Evolutionary conservation across 1,140 invertebrate species (phyloP).

Genomic region (Asobara japonica): DNA sequence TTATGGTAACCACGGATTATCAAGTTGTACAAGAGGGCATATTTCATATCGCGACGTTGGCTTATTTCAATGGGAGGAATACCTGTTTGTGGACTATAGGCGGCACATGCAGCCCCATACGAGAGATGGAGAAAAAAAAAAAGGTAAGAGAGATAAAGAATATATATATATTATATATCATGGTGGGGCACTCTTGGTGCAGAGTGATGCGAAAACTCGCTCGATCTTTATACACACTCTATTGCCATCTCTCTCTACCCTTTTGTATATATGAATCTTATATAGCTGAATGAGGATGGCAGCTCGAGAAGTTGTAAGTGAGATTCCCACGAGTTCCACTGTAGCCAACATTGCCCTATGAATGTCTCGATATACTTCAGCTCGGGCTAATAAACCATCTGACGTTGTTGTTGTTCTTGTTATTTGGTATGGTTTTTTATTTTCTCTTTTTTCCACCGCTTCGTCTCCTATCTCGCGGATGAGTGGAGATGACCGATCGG

Average conservation of each 20-base stretch:
- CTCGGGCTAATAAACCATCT: background rate
- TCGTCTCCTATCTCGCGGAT: constrained; percentile 6
- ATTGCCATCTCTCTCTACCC: constrained; percentile 11
- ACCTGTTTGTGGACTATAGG: constrained; percentile 50
- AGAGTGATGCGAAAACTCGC: constrained; percentile 31
- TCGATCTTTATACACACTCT: constrained; percentile 17
- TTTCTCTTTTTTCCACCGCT: background rate
- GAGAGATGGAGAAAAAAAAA: constrained; percentile 8
- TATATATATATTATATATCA: background rate
- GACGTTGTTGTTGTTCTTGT: no score
- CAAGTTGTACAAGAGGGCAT: constrained; percentile 67
- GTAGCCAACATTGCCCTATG: background rate
- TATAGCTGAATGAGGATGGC: constrained; percentile 8
- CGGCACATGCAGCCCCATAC: background rate
- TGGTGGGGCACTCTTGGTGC: background rate
- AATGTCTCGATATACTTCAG: background rate
- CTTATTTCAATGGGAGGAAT: constrained; percentile 64
- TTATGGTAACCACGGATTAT: constrained; percentile 69
- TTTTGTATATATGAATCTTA: constrained; percentile 3
- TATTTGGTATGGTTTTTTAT: constrained; percentile 8
- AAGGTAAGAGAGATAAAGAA: constrained; percentile 8
- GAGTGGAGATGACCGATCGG: constrained; percentile 35
- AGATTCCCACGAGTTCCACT: constrained; percentile 13
- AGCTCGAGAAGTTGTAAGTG: background rate
- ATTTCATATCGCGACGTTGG: constrained; percentile 67